Percentiles rank a stretch among this genome's conserved stretches.
Evolutionary conservation across 2,797 vertebrate species (phyloP).

Genomic region (Oceanodroma leucorhoa): DNA sequence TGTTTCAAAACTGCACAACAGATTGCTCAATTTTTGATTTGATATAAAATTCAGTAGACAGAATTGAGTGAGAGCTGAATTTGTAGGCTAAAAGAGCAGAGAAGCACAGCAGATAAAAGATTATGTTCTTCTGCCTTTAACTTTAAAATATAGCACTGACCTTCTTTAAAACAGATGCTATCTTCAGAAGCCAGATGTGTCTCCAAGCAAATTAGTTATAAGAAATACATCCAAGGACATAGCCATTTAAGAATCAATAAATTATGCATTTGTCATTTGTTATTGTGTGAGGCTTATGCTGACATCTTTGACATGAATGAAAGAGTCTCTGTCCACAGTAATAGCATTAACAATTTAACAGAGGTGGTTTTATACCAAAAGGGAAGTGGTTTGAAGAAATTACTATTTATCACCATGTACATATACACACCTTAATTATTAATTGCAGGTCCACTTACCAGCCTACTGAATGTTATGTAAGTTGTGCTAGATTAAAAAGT

Average conservation of each 20-base stretch:
- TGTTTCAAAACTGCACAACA: constrained; percentile 9
- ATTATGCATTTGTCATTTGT: constrained; percentile 79
- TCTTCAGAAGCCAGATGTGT: constrained; percentile 72
- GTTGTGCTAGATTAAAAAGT: constrained; percentile 43
- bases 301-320: constrained; percentile 67
- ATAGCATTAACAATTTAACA: constrained; percentile 76
- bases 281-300: constrained; percentile 62
- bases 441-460: constrained; percentile 59
- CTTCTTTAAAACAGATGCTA: constrained; percentile 73
- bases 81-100: constrained; percentile 21
- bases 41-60: neutral
- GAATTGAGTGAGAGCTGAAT: constrained; percentile 6
- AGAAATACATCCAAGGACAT: constrained; percentile 74
- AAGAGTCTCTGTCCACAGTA: constrained; percentile 65
- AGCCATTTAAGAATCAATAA: constrained; percentile 79
- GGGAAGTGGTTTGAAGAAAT: constrained; percentile 60
- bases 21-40: constrained; percentile 14
- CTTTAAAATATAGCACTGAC: constrained; percentile 61
- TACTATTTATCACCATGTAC: constrained; percentile 63
- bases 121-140: constrained; percentile 42
- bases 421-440: constrained; percentile 74
- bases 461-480: constrained; percentile 42
- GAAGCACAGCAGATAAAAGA: constrained; percentile 40
- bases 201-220: constrained; percentile 75
- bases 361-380: constrained; percentile 58